phyloP scores from a whole-genome alignment of 2,888 invertebrate species.

The Drosophila formosana region DNA sequence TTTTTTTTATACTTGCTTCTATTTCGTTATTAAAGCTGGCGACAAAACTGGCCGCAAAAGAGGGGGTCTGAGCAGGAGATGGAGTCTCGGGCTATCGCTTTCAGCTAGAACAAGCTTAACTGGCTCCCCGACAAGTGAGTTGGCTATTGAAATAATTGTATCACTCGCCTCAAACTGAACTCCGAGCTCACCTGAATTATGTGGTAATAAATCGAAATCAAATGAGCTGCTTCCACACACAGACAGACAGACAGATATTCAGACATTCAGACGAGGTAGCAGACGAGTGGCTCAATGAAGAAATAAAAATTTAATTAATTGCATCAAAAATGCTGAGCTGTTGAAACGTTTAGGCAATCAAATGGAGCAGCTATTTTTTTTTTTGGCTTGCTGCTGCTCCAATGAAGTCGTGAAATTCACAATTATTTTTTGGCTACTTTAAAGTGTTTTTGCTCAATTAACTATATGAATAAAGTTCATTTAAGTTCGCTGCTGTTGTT shows the following conservation, averaged over 20 bases:
- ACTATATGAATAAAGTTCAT: slow-evolving; percentile 60
- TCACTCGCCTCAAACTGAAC: slow-evolving; percentile 57
- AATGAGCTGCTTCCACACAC: slow-evolving; percentile 59
- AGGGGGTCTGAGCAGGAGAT: background rate
- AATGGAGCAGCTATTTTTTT: slow-evolving; percentile 62
- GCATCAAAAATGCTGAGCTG: slow-evolving; percentile 71
- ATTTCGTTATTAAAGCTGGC: slow-evolving; percentile 61
- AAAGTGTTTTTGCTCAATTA: slow-evolving; percentile 59
- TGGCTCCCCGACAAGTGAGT: slow-evolving; percentile 50
- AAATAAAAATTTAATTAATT: slow-evolving; percentile 79
- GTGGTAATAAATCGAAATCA: slow-evolving; percentile 79
- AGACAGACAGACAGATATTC: slow-evolving; percentile 20
- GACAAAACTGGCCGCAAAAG: slow-evolving; percentile 59
- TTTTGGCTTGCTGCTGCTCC: slow-evolving; percentile 15
- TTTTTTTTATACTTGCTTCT: slow-evolving; percentile 59
- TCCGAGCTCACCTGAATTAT: slow-evolving; percentile 56
- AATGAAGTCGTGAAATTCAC: slow-evolving; percentile 60
- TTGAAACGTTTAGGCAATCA: slow-evolving; percentile 77
- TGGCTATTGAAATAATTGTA: slow-evolving; percentile 73
- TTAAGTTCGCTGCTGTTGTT: slow-evolving; percentile 1
- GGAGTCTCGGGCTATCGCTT: slow-evolving; percentile 68
- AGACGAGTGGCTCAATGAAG: slow-evolving; percentile 62
- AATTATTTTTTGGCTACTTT: slow-evolving; percentile 38
- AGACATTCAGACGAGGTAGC: slow-evolving; percentile 15
- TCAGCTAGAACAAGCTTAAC: slow-evolving; percentile 79